phyloP scores from a whole-genome alignment of 2,113 vertebrate species.

The Stegastes partitus region DNA sequence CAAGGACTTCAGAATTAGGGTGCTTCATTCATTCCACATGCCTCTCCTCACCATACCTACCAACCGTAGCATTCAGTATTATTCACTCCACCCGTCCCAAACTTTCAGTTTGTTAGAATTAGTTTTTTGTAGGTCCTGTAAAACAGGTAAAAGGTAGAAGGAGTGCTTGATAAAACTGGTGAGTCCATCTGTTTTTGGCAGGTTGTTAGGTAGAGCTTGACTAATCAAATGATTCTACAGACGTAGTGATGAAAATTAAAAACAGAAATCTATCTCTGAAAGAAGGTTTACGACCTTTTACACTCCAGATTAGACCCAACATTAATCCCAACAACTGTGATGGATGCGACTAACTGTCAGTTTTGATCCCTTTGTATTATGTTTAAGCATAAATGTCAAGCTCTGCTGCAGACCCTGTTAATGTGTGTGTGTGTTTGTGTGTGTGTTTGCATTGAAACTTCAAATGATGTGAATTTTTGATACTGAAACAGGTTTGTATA shows the following conservation, averaged over 20 bases:
- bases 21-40: conserved; percentile 51
- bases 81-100: conserved; percentile 16
- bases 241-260: conserved; percentile 2
- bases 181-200: conserved; percentile 30
- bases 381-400: conserved; percentile 32
- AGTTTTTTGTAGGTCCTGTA: background rate
- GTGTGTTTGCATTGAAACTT: background rate
- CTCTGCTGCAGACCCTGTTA: conserved; percentile 34
- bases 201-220: conserved; percentile 51
- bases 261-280: background rate
- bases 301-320: conserved; percentile 24
- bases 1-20: conserved; percentile 38
- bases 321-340: background rate
- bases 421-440: conserved; percentile 18
- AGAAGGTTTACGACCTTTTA: background rate
- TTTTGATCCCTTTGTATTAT: too few species aligned
- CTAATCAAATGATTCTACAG: conserved; percentile 6
- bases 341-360: background rate
- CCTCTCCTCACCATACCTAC: conserved; percentile 10
- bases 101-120: conserved; percentile 16
- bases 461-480: background rate
- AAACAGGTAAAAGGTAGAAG: conserved; percentile 12
- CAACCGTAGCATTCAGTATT: conserved; percentile 5
- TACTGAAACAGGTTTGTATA: background rate
- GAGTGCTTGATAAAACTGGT: conserved; percentile 20